Conservation (phyloP, 1,140 invertebrate genomes). For the Trinorchestia longiramus region DNA sequence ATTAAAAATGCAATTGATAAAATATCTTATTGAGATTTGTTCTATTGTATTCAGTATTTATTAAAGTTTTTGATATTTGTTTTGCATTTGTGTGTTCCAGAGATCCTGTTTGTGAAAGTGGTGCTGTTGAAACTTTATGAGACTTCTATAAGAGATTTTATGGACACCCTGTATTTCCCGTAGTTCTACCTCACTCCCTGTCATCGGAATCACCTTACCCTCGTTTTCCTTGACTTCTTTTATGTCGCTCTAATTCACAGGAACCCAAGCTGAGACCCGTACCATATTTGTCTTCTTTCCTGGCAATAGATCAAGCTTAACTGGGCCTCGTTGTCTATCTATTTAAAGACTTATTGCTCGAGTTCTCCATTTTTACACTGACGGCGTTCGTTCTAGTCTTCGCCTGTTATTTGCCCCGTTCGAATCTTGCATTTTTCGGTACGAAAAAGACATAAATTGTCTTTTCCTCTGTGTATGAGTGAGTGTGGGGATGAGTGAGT, state of each 20-base stretch:
- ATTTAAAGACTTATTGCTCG: not conserved
- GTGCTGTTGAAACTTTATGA: too few relatives aligned
- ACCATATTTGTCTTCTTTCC: not conserved
- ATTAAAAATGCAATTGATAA: too few relatives aligned
- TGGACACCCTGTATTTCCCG: not conserved
- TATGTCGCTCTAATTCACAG: not conserved
- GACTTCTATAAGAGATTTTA: not conserved
- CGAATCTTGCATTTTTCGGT: not conserved
- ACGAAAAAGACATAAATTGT: too few relatives aligned
- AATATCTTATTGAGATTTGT: too few relatives aligned
- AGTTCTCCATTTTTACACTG: not conserved
- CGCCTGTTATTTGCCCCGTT: not conserved
- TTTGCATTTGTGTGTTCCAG: too few relatives aligned
- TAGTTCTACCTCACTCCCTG: not conserved
- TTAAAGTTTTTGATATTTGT: too few relatives aligned
- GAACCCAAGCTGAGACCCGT: not conserved
- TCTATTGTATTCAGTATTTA: too few relatives aligned
- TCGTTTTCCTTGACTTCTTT: not conserved
- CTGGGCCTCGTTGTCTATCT: not conserved
- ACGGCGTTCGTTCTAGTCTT: not conserved
- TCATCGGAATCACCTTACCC: not conserved
- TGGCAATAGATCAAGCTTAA: not conserved
- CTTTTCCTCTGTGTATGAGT: too few relatives aligned
- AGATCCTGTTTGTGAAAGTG: too few relatives aligned
- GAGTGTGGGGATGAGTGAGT: not conserved